Evolutionary conservation across 2,797 vertebrate genomes (phyloP).

Genomic region (Clarias laeviceps): DNA sequence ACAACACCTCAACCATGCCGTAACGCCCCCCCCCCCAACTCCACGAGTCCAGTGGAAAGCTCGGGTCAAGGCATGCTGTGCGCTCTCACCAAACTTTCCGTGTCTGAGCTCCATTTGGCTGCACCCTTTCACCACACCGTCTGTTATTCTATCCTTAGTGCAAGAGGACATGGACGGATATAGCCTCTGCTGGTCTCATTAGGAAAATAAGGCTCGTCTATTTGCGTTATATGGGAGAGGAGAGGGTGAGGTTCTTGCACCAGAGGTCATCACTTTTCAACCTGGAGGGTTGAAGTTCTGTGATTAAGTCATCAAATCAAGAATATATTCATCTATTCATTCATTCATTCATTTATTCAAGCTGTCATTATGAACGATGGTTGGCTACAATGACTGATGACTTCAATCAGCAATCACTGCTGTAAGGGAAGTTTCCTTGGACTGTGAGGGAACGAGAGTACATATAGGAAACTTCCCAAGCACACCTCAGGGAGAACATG

Average conservation of each 20-base stretch:
- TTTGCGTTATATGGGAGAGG: constrained; percentile 37
- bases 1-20: constrained; percentile 17
- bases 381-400: too few species aligned
- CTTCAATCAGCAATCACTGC: too few species aligned
- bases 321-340: too few species aligned
- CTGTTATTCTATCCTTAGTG: constrained; percentile 41
- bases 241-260: constrained; percentile 38
- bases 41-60: constrained; percentile 25
- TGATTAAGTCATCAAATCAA: neutral
- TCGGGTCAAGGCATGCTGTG: constrained; percentile 21
- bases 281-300: neutral
- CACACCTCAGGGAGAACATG: too few species aligned
- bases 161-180: constrained; percentile 46
- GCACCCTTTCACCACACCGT: constrained; percentile 25
- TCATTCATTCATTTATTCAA: too few species aligned
- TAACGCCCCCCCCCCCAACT: neutral
- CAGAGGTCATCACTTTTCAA: constrained; percentile 10
- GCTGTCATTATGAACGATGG: too few species aligned
- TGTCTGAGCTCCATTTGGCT: constrained; percentile 26
- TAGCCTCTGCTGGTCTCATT: constrained; percentile 51
- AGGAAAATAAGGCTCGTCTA: constrained; percentile 48
- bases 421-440: too few species aligned
- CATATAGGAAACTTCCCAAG: too few species aligned
- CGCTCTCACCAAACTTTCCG: constrained; percentile 29
- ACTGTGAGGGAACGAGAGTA: too few species aligned